Conservation (phyloP, 2,797 vertebrate species). For the Epinephelus awoara region DNA sequence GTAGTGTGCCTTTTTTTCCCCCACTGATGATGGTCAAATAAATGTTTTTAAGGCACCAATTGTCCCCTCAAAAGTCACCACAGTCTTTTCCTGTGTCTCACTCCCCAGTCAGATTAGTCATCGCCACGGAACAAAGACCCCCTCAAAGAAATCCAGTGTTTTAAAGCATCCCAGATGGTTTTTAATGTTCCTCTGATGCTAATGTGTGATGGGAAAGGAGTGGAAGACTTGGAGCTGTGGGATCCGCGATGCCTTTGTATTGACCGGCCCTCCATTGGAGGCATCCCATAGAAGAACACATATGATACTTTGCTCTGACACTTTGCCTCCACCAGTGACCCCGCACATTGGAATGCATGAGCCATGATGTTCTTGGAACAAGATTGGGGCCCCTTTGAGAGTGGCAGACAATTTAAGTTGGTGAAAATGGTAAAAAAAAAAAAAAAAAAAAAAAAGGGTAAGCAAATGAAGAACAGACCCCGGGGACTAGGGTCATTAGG, state of each 20-base stretch:
- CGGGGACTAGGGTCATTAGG: conserved; percentile 76
- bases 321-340: conserved; percentile 70
- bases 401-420: conserved; percentile 74
- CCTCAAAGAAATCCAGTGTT: conserved; percentile 66
- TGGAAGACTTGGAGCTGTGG: conserved; percentile 61
- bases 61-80: conserved; percentile 26
- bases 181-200: conserved; percentile 73
- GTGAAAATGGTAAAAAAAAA: conserved; percentile 62
- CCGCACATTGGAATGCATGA: conserved; percentile 75
- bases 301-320: conserved; percentile 65
- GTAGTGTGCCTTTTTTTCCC: background rate
- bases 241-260: conserved; percentile 71
- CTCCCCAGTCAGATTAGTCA: conserved; percentile 59
- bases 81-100: conserved; percentile 38
- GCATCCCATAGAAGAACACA: conserved; percentile 73
- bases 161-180: conserved; percentile 80
- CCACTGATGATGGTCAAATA: conserved; percentile 15
- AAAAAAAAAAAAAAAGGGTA: conserved; percentile 47
- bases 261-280: conserved; percentile 53
- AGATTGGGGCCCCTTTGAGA: conserved; percentile 62
- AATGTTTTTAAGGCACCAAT: conserved; percentile 11
- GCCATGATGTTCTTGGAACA: conserved; percentile 68
- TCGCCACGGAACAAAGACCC: conserved; percentile 67
- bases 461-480: conserved; percentile 72
- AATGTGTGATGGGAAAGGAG: conserved; percentile 68